Evolutionary conservation across 2,888 invertebrate genomes (phyloP).

Genomic region (Athetis lepigone): DNA sequence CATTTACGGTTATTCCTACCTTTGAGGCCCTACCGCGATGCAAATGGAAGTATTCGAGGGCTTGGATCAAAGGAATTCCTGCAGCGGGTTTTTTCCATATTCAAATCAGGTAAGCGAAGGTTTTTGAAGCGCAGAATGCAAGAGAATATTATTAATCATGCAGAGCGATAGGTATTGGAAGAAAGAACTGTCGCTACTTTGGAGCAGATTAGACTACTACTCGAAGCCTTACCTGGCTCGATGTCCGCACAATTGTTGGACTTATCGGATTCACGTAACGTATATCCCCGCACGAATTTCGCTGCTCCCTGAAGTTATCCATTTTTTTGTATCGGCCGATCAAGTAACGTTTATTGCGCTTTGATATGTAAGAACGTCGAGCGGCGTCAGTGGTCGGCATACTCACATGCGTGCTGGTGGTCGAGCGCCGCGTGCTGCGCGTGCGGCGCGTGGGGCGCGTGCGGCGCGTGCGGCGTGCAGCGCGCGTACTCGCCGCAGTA

Average conservation of each 20-base stretch:
- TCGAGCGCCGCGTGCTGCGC: constrained; percentile 72
- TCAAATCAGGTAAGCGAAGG: constrained; percentile 64
- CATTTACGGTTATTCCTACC: constrained; percentile 40
- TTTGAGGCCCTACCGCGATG: constrained; percentile 29
- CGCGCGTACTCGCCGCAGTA: constrained; percentile 86
- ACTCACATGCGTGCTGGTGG: constrained; percentile 84
- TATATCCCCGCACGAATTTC: constrained; percentile 5
- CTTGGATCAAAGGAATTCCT: constrained; percentile 10
- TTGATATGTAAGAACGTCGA: constrained; percentile 4
- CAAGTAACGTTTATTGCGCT: constrained; percentile 5
- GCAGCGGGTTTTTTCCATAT: constrained; percentile 58
- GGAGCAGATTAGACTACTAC: constrained; percentile 31
- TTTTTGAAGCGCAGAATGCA: constrained; percentile 71
- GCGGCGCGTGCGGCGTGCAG: constrained; percentile 75
- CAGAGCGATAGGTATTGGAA: constrained; percentile 71
- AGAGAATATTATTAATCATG: constrained; percentile 69
- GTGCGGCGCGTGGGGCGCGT: constrained; percentile 71
- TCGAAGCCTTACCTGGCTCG: constrained; percentile 55
- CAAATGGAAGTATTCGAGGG: constrained; percentile 14
- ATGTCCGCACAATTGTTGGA: background rate
- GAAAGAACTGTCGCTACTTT: constrained; percentile 52
- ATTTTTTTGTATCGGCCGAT: constrained; percentile 4
- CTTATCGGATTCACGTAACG: constrained; percentile 14
- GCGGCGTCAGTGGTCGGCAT: constrained; percentile 55
- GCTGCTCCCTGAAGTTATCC: constrained; percentile 4